Evolutionary conservation across 2,797 vertebrate genomes (phyloP), one percentile per base, ranked within the genome.

Genomic region (Tiaroga cobitis): DNA sequence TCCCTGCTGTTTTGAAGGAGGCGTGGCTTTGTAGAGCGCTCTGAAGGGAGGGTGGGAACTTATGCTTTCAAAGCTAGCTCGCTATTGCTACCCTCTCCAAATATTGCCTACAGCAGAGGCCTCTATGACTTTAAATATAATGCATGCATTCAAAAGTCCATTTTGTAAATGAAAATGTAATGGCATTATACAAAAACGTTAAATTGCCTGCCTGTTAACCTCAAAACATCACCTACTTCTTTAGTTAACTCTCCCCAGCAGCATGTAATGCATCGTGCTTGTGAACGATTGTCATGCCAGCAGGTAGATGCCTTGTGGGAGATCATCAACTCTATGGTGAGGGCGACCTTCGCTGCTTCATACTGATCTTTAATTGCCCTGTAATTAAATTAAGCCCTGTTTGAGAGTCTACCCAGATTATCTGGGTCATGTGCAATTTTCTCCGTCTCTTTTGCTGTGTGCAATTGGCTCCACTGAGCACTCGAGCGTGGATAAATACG

Each of bases 371-470:
- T 88, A 90, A 88, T 90, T 87, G 84, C 73, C 79, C 87, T 83
- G 74, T 89, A 88, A 91, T 91, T 90, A 87, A 87, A 91, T 91
- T 84, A 89, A 75, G 16, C 67, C 70, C 72, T 72, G 70, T 86
- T 80, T 86, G 82, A 86, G 86, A 87, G 69, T 51, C 85, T 80
- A 74, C 72, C 54, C 67, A 82, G 81, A 87, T 90, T 86, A 90
- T 88, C 86, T 85, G 70, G 56, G 82, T 81, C 84, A 84, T 84
- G 87, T 80, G 80, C 29, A 80, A 86, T 87, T 87, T 90, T 78
- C 81, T 39, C 56, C 10, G 4, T 83, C 86, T 75, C 84, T 61
- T 80, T 82, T 68, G 61, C 65, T 49, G 81, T 61, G 79, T 77
- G 46, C 21, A 63, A 51, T 77, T n/a, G 76, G 32, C 79, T 68